phyloP scores from a whole-genome alignment of 2,113 vertebrate species.

The Callipepla californica region DNA sequence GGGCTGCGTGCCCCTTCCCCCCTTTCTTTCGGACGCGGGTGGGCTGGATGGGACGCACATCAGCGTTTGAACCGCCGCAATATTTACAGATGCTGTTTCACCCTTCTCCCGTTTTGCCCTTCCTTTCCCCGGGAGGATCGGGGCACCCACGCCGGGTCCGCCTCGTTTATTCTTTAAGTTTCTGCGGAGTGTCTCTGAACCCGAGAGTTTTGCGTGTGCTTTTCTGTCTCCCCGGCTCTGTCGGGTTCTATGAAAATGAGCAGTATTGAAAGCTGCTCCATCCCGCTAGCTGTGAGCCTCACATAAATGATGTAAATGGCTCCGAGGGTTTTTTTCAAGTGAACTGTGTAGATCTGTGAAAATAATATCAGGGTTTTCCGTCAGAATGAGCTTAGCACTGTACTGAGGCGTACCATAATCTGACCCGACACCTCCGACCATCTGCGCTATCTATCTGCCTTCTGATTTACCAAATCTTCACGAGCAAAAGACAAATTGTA shows the following conservation, averaged over 20 bases:
- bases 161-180: conserved; percentile 25
- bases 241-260: conserved; percentile 83
- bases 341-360: conserved; percentile 88
- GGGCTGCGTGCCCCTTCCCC: background rate
- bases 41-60: background rate
- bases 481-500: conserved; percentile 89
- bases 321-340: conserved; percentile 83
- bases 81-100: background rate
- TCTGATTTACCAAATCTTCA: conserved; percentile 95
- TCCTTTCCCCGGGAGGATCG: accelerated
- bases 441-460: conserved; percentile 98
- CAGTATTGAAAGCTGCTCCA: conserved; percentile 87
- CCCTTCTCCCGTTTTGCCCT: background rate
- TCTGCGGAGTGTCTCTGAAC: background rate
- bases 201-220: conserved; percentile 21
- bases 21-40: too few species aligned
- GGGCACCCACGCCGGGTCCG: background rate
- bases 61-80: background rate
- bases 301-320: conserved; percentile 90
- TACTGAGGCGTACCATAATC: conserved; percentile 96
- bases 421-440: conserved; percentile 99
- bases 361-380: conserved; percentile 98
- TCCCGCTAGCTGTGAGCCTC: conserved; percentile 83
- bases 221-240: conserved; percentile 53
- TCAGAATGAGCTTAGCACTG: conserved; percentile 96